A percentile compares a stretch with the other conserved stretches of the same genome.
Conservation (phyloP, 2,888 invertebrate genomes). For the Melanophora roralis region DNA sequence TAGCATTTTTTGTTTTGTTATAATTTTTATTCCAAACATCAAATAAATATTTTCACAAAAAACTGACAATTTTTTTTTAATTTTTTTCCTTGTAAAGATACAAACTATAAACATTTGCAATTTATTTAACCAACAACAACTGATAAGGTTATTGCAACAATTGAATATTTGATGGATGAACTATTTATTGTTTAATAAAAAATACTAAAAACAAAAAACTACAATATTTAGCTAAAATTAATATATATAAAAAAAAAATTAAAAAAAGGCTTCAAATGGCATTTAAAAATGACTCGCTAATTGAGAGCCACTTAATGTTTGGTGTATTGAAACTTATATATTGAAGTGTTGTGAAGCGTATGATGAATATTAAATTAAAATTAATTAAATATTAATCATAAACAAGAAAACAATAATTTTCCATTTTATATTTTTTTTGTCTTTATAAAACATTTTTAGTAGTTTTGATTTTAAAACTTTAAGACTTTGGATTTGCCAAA, state of each 20-base stretch:
- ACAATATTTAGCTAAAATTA: background rate
- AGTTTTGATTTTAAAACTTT: no score
- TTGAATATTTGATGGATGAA: background rate
- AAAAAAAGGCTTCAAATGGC: background rate
- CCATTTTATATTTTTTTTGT: no score
- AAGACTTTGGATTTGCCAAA: no score
- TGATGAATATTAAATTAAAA: background rate
- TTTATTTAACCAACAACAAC: background rate
- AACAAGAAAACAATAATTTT: no score
- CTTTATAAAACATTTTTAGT: no score
- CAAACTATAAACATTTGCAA: background rate
- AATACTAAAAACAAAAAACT: background rate
- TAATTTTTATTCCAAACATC: no score
- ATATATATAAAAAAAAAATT: no score
- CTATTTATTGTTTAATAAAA: no score
- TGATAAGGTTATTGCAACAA: slow-evolving; percentile 4
- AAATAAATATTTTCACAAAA: slow-evolving; percentile 7
- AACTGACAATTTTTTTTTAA: background rate
- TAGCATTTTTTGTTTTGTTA: background rate
- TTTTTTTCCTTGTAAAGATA: background rate
- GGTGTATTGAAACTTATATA: background rate
- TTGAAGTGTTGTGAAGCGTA: background rate
- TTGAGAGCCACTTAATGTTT: no score
- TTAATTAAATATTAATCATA: background rate
- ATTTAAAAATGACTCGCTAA: background rate